Base-by-base conservation (phyloP, 2,888 invertebrate genomes). In the Lycia hirtaria region DNA sequence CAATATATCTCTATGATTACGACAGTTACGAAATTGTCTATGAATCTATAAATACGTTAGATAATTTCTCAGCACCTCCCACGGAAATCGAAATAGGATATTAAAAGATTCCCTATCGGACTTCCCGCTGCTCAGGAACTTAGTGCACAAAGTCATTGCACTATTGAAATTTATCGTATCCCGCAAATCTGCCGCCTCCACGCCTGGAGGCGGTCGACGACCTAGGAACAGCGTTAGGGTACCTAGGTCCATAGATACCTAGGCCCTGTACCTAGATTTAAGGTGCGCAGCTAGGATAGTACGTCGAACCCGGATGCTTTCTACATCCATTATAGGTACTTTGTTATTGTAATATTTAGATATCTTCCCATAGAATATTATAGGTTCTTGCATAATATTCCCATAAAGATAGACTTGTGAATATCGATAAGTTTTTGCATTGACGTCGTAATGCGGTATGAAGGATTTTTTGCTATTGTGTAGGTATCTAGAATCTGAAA, bases 161-260 rank as follows among this genome's bases (percentile, higher is more conserved):
- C 86, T 85, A 87, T 88, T 89, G 88, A 89, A 91, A 88, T 88
- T 90, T 89, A 91, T 88, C 83, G 88, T 87, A 86, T 87, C 89
- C 90, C 83, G 87, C 84, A 80, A 87, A 88, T 87, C 86, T 88
- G 78, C 84, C 80, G 85, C 83, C 83, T 81, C 76, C 76, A 78
- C 78, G 81, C 75, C 83, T 78, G 74, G 74, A 75, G 69, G 70
- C 83, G 88, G 81, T 85, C 87, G 78, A 72, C 75, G 87, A 87
- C 88, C 87, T 80, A 75, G 83, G 87, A 83, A 81, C 84, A 76
- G 75, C 81, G 86, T 84, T 84, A 81, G 85, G 86, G 78, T 81
- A 85, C 81, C 78, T 85, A 85, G 81, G 76, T 79, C 73, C 65
- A 71, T 71, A 72, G 70, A 72, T 69, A 73, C 75, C 71, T n/a